Evolutionary conservation across 2,888 invertebrate species (phyloP), one percentile per base, ranked within the genome.

Genomic region (Aspidapion aeneum): DNA sequence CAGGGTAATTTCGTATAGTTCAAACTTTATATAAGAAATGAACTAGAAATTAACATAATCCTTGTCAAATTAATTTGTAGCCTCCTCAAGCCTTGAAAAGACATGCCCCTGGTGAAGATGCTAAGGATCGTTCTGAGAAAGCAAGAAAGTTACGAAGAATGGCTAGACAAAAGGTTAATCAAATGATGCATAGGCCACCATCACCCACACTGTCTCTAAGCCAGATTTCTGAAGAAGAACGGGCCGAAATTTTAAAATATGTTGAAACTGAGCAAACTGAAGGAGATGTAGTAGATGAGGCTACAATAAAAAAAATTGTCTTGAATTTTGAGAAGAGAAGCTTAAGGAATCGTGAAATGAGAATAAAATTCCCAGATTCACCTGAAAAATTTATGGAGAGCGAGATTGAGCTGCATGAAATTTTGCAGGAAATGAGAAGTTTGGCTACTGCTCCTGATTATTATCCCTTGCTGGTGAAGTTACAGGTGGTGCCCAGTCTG

Each of bases 321-420:
- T 82, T 97, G 16, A 87, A 93, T 66, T 96, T 98, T 83, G 99
- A 99, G 76, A 98, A 99, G 78, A 87, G 94, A 75, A 91, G 93
- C 57, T 82, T 96, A 7, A 93, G 89, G 75, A 99, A 99, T 79
- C 92, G 98, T 77, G 98, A 99, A 81, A 94, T 98, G 92, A 86
- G 99, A 68, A 98, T 99, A 16, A 99, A 99, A 80, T 98, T 96
- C 80, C 94, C 97, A 0, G 98, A 98, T 77, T 90, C 91, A 74
- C 95, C 98, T 5, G 96, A 97, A 78, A 98, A 97, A 85, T 99
- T 99, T 78, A 97, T 99, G 90, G 91, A 99, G 72, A 97, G 98
- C 64, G 99, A 99, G 82, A 84, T 98, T 20, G 80, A 80, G 69
- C 67, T 80, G 19, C 90, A 93, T 74, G 91, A 90, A 75, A 86